A percentile compares a stretch with the other conserved stretches of the same genome.
Conservation (phyloP, 1,140 invertebrate species). For the Zaprionus kolodkinae region DNA sequence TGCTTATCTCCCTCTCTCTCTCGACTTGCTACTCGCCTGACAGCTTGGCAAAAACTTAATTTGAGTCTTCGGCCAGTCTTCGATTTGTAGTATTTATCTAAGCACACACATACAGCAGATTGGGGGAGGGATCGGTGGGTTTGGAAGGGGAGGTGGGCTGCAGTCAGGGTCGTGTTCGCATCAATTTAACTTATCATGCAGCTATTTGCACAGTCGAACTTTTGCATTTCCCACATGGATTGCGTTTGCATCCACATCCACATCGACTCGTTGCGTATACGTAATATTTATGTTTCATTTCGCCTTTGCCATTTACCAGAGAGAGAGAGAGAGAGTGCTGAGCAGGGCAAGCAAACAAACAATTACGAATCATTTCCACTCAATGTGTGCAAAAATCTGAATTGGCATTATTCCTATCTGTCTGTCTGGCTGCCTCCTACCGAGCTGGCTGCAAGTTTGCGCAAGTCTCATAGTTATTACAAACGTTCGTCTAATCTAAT, state of each 20-base stretch:
- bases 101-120: slow-evolving; percentile 22
- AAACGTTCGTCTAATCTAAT: slow-evolving; percentile 78
- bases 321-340: neutral
- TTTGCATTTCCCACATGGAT: slow-evolving; percentile 70
- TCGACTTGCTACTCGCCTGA: slow-evolving; percentile 6
- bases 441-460: slow-evolving; percentile 37
- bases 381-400: slow-evolving; percentile 46
- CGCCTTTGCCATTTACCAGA: slow-evolving; percentile 24
- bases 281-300: slow-evolving; percentile 81
- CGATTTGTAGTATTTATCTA: slow-evolving; percentile 68
- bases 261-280: slow-evolving; percentile 48
- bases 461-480: slow-evolving; percentile 55
- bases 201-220: slow-evolving; percentile 58
- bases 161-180: slow-evolving; percentile 27
- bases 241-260: slow-evolving; percentile 31
- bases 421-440: neutral
- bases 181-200: slow-evolving; percentile 75
- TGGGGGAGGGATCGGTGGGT: neutral
- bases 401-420: slow-evolving; percentile 52
- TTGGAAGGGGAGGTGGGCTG: neutral
- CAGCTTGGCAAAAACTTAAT: slow-evolving; percentile 65
- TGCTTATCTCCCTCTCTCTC: neutral
- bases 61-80: slow-evolving; percentile 28
- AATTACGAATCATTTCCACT: slow-evolving; percentile 59
- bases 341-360: slow-evolving; percentile 50